Base-by-base conservation (phyloP, 1,140 invertebrate genomes). In the Dendroctonus valens region DNA sequence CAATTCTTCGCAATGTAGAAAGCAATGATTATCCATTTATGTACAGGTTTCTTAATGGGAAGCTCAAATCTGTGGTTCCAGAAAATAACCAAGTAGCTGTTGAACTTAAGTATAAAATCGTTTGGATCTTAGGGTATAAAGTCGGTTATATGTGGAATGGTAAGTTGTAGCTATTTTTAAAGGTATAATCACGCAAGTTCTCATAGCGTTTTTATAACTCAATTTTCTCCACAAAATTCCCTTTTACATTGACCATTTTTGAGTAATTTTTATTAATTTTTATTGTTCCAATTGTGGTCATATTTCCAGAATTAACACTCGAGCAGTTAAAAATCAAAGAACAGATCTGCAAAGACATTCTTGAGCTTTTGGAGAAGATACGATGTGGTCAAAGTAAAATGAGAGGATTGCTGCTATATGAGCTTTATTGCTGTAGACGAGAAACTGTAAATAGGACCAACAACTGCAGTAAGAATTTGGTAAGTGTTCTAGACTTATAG, bases 61-160 rank as follows among this genome's bases (percentile, higher is more conserved):
- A 80, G 65, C 71, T 83, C 2, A 70, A 61, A 5, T 81, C 78
- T 65, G 79, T 79, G 59, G 75, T 83, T 46, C 81, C 82, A 7
- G 80, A 79, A 58, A 78, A 76, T 5, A 83, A 83, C 72, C 81
- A 85, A 74, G 81, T 84, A 15, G 76, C 79, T 49, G 69, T 83
- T 8, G 82, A 84, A 70, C 65, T 83, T 5, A 83, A 83, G 64
- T 73, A 70, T 48, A 73, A 69, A 59, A 68, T 75, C 2, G 59
- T 77, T 44, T 73, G 74, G 73, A 67, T 73, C 48, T 67, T 76
- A 48, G 75, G 75, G 42, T 58, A 76, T 42, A 58, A 64, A 41
- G 37, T 65, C n/a, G 65, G 61, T 26, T 75, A 73, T 66, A 62
- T 38, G 37, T 75, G 69, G 70, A 68, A 67, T 41, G 74, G 74